Conservation (phyloP, 2,888 invertebrate species). For the Teleiodes luculella region DNA sequence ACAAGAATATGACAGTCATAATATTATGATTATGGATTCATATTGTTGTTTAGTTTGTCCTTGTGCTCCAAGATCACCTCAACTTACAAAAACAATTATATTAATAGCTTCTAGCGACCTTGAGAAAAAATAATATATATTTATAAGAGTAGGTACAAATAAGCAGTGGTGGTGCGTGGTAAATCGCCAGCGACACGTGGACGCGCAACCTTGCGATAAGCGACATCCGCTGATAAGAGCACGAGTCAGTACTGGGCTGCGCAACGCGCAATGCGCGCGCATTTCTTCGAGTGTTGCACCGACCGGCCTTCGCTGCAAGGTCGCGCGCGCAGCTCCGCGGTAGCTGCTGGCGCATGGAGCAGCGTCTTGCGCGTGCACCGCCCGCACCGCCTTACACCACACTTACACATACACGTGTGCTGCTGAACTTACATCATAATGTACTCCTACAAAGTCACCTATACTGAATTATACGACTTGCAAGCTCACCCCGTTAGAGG, state of each 20-base stretch:
- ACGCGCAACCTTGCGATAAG: conserved; percentile 62
- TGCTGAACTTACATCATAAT: neutral
- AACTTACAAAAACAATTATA: neutral
- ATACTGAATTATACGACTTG: too few species aligned
- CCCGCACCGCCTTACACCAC: too few species aligned
- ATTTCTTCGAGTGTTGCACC: conserved; percentile 44
- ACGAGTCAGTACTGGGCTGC: conserved; percentile 38
- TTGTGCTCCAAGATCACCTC: neutral
- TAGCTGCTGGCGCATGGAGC: conserved; percentile 3
- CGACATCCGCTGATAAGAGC: conserved; percentile 60
- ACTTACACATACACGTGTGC: neutral
- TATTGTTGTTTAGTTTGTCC: too few species aligned
- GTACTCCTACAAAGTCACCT: too few species aligned
- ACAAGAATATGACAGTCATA: neutral
- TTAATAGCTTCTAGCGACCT: conserved; percentile 2
- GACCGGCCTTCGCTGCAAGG: conserved; percentile 38
- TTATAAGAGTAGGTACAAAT: conserved; percentile 10
- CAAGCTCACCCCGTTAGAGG: too few species aligned
- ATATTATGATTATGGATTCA: too few species aligned
- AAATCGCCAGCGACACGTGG: conserved; percentile 58
- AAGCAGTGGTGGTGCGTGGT: conserved; percentile 21
- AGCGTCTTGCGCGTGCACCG: conserved; percentile 56
- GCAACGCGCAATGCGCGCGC: conserved; percentile 30
- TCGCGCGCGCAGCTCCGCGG: conserved; percentile 48
- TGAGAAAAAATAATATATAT: conserved; percentile 7